Percentiles rank a stretch among this genome's conserved stretches.
phyloP scores from a whole-genome alignment of 2,888 invertebrate genomes.

The Patella pellucida region DNA sequence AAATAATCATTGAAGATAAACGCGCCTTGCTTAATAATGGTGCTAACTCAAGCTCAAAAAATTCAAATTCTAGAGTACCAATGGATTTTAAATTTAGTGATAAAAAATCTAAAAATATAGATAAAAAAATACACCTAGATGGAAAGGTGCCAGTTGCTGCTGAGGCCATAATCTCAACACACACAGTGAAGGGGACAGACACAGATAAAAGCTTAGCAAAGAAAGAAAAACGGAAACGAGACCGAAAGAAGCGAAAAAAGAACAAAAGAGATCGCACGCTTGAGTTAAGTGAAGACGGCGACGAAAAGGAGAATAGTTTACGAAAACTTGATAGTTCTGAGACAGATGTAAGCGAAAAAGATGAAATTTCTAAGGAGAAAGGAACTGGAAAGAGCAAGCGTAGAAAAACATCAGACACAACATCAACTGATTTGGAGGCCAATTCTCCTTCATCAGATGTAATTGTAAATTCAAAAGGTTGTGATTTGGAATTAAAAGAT shows the following conservation, averaged over 20 bases:
- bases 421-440: too few relatives aligned
- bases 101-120: background rate
- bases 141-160: background rate
- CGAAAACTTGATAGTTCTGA: background rate
- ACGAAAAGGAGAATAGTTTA: background rate
- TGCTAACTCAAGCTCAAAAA: background rate
- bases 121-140: background rate
- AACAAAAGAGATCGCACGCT: background rate
- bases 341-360: background rate
- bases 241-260: background rate
- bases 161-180: background rate
- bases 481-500: too few relatives aligned
- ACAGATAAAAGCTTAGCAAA: background rate
- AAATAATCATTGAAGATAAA: background rate
- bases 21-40: background rate
- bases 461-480: too few relatives aligned
- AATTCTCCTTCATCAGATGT: too few relatives aligned
- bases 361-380: background rate
- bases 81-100: background rate
- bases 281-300: background rate
- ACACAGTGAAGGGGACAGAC: too few relatives aligned
- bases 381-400: background rate
- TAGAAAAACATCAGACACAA: too few relatives aligned
- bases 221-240: slow-evolving; percentile 1
- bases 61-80: background rate